These are phyloP conservation scores for Bombus fervidus DNA, from an alignment of 1,140 invertebrate genomes.

Conservation along the genomic window DNA sequence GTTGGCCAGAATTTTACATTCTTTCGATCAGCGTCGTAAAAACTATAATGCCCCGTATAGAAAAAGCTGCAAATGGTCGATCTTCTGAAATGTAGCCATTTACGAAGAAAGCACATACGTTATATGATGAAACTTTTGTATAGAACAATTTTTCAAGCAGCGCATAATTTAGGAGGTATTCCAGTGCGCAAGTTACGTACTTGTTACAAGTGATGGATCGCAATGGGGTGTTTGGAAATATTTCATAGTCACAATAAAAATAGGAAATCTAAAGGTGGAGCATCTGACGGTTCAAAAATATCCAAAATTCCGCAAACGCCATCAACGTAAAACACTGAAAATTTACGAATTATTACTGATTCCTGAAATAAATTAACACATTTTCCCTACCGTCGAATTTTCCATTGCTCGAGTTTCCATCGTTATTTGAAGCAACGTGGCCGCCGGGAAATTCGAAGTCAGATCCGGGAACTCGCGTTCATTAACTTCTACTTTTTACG, in stretches of 20 bases:
- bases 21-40: too few species aligned
- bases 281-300: not conserved
- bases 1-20: too few species aligned
- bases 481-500: not conserved
- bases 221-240: not conserved
- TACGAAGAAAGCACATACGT: not conserved
- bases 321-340: not conserved
- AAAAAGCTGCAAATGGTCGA: not conserved
- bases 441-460: too few species aligned
- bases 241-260: not conserved
- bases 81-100: not conserved
- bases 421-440: not conserved
- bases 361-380: not conserved
- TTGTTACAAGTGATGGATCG: not conserved
- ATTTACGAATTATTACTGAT: not conserved
- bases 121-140: not conserved
- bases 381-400: too few species aligned
- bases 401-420: not conserved
- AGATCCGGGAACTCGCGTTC: not conserved
- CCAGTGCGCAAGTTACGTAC: not conserved
- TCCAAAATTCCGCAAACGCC: not conserved
- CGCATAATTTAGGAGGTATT: not conserved
- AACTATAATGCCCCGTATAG: too few species aligned
- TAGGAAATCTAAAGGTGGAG: not conserved
- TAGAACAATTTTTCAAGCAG: not conserved